Conservation (phyloP, 2,888 invertebrate genomes). For the Drosophila imparisetae region DNA sequence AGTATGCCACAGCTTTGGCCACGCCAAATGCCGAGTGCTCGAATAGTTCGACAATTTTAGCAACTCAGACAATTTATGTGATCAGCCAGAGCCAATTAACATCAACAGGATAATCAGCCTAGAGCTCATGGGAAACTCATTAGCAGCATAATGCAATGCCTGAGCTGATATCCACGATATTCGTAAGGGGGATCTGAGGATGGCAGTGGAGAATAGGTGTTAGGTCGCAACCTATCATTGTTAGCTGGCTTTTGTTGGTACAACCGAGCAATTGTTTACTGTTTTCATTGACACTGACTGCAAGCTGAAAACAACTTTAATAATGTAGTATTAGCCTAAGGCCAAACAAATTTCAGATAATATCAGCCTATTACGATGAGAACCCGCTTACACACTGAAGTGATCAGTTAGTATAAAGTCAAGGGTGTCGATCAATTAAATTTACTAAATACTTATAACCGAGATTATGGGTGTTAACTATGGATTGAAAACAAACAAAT, state of each 20-base stretch:
- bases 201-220: constrained; percentile 12
- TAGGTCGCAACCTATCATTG: constrained; percentile 18
- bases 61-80: constrained; percentile 25
- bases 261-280: constrained; percentile 23
- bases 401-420: constrained; percentile 43
- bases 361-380: not conserved
- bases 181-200: not conserved
- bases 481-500: constrained; percentile 3
- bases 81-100: constrained; percentile 41
- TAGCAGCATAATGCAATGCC: constrained; percentile 29
- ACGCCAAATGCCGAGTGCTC: no score
- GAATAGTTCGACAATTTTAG: not conserved
- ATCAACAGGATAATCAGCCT: constrained; percentile 38
- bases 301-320: not conserved
- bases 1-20: no score
- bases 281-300: constrained; percentile 15
- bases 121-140: constrained; percentile 39
- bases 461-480: constrained; percentile 45
- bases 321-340: not conserved
- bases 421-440: constrained; percentile 38
- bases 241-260: constrained; percentile 10
- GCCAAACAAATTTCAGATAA: not conserved
- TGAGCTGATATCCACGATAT: not conserved
- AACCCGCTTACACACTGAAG: constrained; percentile 12
- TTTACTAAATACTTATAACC: constrained; percentile 37